Conservation (phyloP, 1,140 invertebrate genomes). For the Drosophila setifemur region DNA sequence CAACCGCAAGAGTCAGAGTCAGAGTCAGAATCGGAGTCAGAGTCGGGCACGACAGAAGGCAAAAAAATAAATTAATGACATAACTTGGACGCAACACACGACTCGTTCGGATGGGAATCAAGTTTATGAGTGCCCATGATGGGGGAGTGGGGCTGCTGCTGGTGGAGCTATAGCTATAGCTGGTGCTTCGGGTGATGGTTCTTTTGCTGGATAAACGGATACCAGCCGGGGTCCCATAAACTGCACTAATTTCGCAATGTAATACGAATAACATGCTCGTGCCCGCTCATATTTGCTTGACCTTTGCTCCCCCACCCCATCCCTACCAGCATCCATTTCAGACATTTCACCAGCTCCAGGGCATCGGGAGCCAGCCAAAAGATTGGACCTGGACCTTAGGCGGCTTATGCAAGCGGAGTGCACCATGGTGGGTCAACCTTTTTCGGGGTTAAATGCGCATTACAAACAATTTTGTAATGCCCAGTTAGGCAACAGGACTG, state of each 20-base stretch:
- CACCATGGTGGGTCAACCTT: conserved; percentile 15
- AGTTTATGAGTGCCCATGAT: conserved; percentile 47
- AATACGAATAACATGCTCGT: conserved; percentile 70
- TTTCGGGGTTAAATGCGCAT: conserved; percentile 71
- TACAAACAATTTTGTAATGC: conserved; percentile 74
- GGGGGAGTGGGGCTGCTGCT: conserved; percentile 32
- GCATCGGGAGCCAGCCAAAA: conserved; percentile 28
- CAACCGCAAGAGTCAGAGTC: conserved; percentile 32
- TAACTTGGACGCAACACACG: conserved; percentile 68
- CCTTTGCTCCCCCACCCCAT: conserved; percentile 54
- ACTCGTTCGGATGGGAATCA: conserved; percentile 44
- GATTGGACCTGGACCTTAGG: conserved; percentile 11
- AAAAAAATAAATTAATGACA: conserved; percentile 73
- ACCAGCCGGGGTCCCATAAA: conserved; percentile 21
- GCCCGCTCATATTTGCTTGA: conserved; percentile 72
- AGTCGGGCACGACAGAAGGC: conserved; percentile 60
- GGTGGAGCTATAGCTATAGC: too few relatives aligned
- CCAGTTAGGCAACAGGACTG: conserved; percentile 71
- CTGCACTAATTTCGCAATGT: conserved; percentile 69
- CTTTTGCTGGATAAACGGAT: background rate
- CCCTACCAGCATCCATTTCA: too few relatives aligned
- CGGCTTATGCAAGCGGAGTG: conserved; percentile 48
- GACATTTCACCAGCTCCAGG: conserved; percentile 56
- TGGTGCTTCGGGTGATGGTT: too few relatives aligned
- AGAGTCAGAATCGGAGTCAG: too few relatives aligned